Base-by-base conservation (phyloP, 2,888 invertebrate species). In the Dryobotodes eremita region DNA sequence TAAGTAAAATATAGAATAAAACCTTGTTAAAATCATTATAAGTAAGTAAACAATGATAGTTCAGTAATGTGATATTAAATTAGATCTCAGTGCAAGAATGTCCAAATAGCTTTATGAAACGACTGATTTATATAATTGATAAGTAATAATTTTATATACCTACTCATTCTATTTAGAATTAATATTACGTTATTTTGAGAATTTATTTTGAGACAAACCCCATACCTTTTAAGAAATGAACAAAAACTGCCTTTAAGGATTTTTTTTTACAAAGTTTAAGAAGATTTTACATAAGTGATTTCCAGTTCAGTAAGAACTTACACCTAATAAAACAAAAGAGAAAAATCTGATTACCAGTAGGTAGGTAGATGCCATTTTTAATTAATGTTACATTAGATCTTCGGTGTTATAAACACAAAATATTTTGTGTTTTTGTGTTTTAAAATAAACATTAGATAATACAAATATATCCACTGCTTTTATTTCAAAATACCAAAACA, bases 391-490 rank as follows among this genome's bases (percentile, higher is more conserved):
- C n/a, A n/a, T 70, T 42, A 42, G 55, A 69, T 69, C 68, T 55
- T 69, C 55, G 42, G 57, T 70, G 70, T 57, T 70, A 61, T 42
- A 42, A 61, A 57, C n/a, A 71, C 59, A 71, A 61, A 26, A 71
- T 42, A 42, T 36, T 72, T 62, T 72, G 36, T 50, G n/a, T 72
- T 50, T 72, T 72, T 72, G 50, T 72, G 50, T 72, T 72, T 62
- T 72, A 65, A 72, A 72, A 72, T 72, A 72, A 72, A 72, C 50
- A 72, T 53, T 64, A 64, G 46, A 61, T 13, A 61, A 71, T 71
- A 71, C 61, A 71, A 62, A 62, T 71, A 71, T 36, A 71, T 64
- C 53, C 72, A 72, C 31, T 62, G 71, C 61, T 71, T 71, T 71
- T 62, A 71, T 71, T 71, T 62, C 50, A 62, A 53, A 71, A 72